These are phyloP conservation scores for Potorous gilbertii DNA, from an alignment of 2,797 vertebrate species.

Conservation along the genomic window DNA sequence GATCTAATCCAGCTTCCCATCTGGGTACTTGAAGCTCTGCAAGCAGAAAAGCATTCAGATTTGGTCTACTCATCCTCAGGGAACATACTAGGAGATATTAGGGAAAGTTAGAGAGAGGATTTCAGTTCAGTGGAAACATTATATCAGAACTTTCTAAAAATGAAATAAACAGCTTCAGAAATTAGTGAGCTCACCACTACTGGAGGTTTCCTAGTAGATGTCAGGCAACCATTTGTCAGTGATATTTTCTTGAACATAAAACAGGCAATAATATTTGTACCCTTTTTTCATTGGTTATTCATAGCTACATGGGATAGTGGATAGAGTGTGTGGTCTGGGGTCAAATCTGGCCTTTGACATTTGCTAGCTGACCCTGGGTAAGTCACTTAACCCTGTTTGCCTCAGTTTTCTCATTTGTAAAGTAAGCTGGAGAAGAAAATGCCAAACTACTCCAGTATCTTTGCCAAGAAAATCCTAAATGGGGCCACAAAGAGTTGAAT, in stretches of 20 bases:
- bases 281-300: background rate
- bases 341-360: background rate
- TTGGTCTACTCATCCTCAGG: background rate
- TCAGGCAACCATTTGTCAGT: background rate
- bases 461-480: background rate
- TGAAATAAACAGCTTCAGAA: background rate
- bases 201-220: background rate
- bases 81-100: background rate
- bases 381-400: background rate
- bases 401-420: background rate
- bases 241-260: background rate
- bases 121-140: background rate
- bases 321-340: background rate
- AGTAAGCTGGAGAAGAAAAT: background rate
- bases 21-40: background rate
- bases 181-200: background rate
- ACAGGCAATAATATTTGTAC: background rate
- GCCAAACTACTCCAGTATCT: background rate
- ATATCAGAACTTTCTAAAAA: background rate
- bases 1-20: background rate
- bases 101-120: background rate
- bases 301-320: background rate
- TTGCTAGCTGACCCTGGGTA: background rate
- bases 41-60: background rate
- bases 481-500: background rate